phyloP scores from a whole-genome alignment of 2,113 vertebrate species.

The Microtus richardsoni region DNA sequence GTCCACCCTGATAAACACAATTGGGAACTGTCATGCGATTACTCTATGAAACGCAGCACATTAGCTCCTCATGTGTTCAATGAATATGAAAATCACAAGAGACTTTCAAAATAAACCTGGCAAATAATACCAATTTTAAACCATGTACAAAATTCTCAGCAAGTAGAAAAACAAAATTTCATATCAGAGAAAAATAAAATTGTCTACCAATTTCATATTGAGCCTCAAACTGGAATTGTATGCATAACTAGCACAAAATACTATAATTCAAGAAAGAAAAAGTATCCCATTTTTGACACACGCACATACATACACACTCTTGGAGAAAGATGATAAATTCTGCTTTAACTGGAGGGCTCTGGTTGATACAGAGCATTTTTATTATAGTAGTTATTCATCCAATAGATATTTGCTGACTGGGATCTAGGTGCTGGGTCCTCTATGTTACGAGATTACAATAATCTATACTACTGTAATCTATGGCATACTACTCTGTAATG shows the following conservation, averaged over 20 bases:
- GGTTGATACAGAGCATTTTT: background rate
- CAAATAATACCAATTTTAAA: constrained; percentile 12
- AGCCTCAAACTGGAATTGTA: background rate
- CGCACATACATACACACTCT: background rate
- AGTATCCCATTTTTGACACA: background rate
- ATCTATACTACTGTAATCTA: background rate
- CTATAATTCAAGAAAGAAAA: background rate
- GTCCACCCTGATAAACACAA: background rate
- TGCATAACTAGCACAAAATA: background rate
- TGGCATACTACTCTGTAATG: background rate
- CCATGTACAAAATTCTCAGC: background rate
- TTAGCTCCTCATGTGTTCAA: background rate
- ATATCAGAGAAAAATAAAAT: background rate
- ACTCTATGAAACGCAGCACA: background rate
- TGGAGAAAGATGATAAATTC: background rate
- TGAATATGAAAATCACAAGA: background rate
- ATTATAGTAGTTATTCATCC: background rate
- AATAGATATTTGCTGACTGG: background rate
- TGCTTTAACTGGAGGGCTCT: background rate
- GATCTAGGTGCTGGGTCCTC: background rate
- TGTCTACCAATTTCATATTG: constrained; percentile 24
- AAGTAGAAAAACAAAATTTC: background rate
- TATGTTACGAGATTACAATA: background rate
- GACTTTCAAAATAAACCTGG: constrained; percentile 2
- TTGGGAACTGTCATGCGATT: background rate